phyloP scores from a whole-genome alignment of 2,797 vertebrate genomes.

The Anabacerthia variegaticeps region DNA sequence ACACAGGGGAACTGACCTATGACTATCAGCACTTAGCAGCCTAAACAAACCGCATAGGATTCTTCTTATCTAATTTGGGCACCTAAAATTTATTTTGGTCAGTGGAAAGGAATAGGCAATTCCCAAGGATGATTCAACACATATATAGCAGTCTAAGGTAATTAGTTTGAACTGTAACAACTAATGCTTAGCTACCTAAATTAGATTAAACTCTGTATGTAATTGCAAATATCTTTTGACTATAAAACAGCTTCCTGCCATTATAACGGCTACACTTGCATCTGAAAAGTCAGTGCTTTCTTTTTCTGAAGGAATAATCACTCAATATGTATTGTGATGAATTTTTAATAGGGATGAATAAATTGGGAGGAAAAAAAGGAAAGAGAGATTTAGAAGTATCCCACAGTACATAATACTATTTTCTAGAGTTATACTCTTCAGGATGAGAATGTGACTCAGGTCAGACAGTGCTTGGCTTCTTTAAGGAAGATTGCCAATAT shows the following conservation, averaged over 20 bases:
- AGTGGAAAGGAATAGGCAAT: not conserved
- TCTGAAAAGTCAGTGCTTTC: not conserved
- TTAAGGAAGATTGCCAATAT: not conserved
- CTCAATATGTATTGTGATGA: not conserved
- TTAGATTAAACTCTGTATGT: slow-evolving; percentile 6
- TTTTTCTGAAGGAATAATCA: not conserved
- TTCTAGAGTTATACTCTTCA: not conserved
- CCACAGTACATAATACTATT: not conserved
- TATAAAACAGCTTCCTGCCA: not conserved
- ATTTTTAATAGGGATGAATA: not conserved
- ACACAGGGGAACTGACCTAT: not conserved
- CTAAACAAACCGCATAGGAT: not conserved
- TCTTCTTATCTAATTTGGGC: not conserved
- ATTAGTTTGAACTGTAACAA: slow-evolving; percentile 20
- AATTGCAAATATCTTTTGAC: slow-evolving; percentile 21
- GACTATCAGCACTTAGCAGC: not conserved
- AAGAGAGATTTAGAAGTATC: not conserved
- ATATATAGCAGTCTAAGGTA: not conserved
- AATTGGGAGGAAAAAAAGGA: not conserved
- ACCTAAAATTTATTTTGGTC: not conserved
- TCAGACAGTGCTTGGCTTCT: not conserved
- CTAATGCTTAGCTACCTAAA: slow-evolving; percentile 17
- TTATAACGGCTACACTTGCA: not conserved
- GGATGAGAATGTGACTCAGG: not conserved
- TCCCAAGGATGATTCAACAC: not conserved